These are phyloP conservation scores for Pluvialis apricaria DNA, from an alignment of 2,113 vertebrate species.

Conservation along the genomic window DNA sequence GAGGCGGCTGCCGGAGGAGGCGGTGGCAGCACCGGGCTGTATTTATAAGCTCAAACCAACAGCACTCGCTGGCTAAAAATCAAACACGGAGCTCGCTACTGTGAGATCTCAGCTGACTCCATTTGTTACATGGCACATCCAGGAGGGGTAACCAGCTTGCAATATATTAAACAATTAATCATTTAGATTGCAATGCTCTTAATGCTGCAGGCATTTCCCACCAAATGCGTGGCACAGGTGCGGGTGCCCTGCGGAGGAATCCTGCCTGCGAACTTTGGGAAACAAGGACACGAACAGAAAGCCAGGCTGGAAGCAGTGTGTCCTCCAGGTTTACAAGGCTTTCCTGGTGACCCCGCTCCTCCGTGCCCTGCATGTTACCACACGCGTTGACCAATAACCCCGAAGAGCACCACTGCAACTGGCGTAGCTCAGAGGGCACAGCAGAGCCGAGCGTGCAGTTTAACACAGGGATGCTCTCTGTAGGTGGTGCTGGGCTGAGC, in stretches of 20 bases:
- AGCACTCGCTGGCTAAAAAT: background rate
- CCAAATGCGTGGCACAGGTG: background rate
- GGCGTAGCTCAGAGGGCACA: background rate
- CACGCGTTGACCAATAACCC: background rate
- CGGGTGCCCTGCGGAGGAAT: background rate
- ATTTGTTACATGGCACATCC: conserved; percentile 21
- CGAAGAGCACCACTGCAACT: background rate
- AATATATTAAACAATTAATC: conserved; percentile 52
- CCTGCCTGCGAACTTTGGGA: background rate
- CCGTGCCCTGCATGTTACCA: rapidly evolving
- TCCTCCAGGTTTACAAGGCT: background rate
- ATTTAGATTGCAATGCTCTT: background rate
- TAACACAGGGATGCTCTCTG: background rate
- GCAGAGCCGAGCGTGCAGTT: rapidly evolving
- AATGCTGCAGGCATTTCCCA: background rate
- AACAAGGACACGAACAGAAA: background rate
- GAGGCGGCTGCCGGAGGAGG: background rate
- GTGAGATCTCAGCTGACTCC: background rate
- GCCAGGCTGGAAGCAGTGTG: background rate
- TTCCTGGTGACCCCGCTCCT: background rate
- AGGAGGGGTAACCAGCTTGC: conserved; percentile 29
- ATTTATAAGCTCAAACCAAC: background rate
- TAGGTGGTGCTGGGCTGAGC: background rate
- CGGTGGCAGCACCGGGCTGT: background rate
- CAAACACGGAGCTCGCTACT: conserved; percentile 4